Evolutionary conservation across 2,888 invertebrate genomes (phyloP).

Genomic region (Acholoe squamosa): DNA sequence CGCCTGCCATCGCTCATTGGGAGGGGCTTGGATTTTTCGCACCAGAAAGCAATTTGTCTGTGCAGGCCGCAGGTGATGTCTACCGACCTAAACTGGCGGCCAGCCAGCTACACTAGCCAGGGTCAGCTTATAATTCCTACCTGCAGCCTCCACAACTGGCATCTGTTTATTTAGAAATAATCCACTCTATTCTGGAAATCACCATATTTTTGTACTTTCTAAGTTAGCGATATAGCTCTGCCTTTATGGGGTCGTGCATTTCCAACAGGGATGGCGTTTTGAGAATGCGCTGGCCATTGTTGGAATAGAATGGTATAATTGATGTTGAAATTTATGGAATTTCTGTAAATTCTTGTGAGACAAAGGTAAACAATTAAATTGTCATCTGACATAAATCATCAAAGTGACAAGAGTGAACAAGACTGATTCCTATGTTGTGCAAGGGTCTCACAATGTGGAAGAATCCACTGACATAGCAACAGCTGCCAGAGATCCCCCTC

Average conservation of each 20-base stretch:
- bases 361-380: background rate
- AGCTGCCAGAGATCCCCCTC: background rate
- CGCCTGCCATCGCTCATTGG: slow-evolving; percentile 40
- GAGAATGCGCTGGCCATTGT: no score
- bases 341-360: no score
- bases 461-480: slow-evolving; percentile 38
- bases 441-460: background rate
- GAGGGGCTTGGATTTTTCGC: slow-evolving; percentile 36
- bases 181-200: no score
- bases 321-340: no score
- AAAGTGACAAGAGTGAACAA: slow-evolving; percentile 14
- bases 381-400: slow-evolving; percentile 3
- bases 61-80: slow-evolving; percentile 21
- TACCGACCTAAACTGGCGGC: slow-evolving; percentile 16
- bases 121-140: slow-evolving; percentile 33
- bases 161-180: no score
- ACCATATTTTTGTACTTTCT: no score
- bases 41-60: slow-evolving; percentile 46
- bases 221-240: no score
- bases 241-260: no score
- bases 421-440: slow-evolving; percentile 1
- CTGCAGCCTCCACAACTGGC: no score
- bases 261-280: no score
- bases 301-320: no score
- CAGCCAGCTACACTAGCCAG: slow-evolving; percentile 21